A percentile compares a stretch with the other conserved stretches of the same genome.
These are phyloP conservation scores for Struthio camelus DNA, from an alignment of 2,113 vertebrate genomes.

Conservation along the genomic window DNA sequence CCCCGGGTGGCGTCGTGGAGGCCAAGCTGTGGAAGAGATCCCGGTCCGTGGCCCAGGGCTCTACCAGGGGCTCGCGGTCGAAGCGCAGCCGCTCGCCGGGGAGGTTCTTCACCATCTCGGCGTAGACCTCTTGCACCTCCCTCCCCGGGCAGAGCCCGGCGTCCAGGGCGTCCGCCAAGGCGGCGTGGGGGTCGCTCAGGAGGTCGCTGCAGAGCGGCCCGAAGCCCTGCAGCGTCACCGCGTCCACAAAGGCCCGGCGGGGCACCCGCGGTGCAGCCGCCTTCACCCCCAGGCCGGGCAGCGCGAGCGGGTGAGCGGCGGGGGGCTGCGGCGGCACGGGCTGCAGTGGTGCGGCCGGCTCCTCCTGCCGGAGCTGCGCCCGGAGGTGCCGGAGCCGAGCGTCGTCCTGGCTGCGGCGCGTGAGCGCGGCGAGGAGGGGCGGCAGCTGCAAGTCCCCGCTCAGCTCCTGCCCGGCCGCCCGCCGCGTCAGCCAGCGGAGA, in stretches of 20 bases:
- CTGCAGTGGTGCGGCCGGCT: not conserved
- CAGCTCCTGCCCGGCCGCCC: not conserved
- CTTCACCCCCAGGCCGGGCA: constrained; percentile 6
- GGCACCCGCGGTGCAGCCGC: constrained; percentile 52
- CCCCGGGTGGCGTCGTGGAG: constrained; percentile 3
- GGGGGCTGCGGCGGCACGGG: not conserved
- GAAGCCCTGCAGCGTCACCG: not conserved
- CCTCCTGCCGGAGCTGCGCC: not conserved
- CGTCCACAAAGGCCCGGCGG: constrained; percentile 23
- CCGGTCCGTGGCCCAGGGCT: not conserved
- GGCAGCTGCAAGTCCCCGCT: not conserved
- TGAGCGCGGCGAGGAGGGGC: constrained; percentile 46
- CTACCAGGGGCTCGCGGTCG: constrained; percentile 55
- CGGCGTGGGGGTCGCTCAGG: constrained; percentile 47
- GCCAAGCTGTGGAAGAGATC: not conserved
- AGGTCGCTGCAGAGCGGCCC: constrained; percentile 69
- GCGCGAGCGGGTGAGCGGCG: constrained; percentile 45
- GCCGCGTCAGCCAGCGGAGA: constrained; percentile 31
- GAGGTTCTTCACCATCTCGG: constrained; percentile 37
- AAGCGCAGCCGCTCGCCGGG: constrained; percentile 36
- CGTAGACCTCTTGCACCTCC: constrained; percentile 46
- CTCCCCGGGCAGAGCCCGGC: not conserved
- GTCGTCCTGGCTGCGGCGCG: not conserved
- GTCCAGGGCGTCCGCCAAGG: constrained; percentile 19
- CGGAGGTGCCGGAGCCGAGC: not conserved